Evolutionary conservation across 1,140 invertebrate genomes (phyloP).

Genomic region (Ephestia elutella): DNA sequence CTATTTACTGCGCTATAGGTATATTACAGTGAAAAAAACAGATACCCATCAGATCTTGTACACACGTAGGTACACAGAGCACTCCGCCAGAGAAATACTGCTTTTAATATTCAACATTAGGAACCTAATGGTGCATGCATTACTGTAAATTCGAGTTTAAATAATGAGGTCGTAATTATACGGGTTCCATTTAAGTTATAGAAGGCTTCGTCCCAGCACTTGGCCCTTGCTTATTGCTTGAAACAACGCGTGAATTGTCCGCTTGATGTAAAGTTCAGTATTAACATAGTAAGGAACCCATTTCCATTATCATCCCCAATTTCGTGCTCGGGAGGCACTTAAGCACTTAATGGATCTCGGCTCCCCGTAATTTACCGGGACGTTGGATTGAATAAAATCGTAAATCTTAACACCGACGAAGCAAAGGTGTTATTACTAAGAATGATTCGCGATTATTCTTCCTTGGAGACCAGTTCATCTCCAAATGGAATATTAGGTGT

Average conservation of each 20-base stretch:
- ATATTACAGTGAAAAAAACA: background rate
- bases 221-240: slow-evolving; percentile 37
- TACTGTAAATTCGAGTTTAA: slow-evolving; percentile 9
- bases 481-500: slow-evolving; percentile 1
- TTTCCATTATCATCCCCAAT: slow-evolving; percentile 70
- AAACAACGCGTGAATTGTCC: slow-evolving; percentile 47
- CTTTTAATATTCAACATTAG: slow-evolving; percentile 9
- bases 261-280: slow-evolving; percentile 49
- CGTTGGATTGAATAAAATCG: slow-evolving; percentile 69
- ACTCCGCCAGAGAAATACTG: background rate
- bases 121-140: slow-evolving; percentile 5
- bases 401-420: slow-evolving; percentile 62
- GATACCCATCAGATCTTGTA: background rate
- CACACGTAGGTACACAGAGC: background rate
- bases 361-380: slow-evolving; percentile 61
- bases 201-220: slow-evolving; percentile 26
- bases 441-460: slow-evolving; percentile 52
- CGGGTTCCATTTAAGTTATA: slow-evolving; percentile 32
- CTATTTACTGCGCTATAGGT: too few species aligned
- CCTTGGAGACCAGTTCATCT: slow-evolving; percentile 27
- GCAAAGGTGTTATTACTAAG: slow-evolving; percentile 51
- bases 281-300: slow-evolving; percentile 66
- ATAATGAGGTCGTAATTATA: slow-evolving; percentile 26
- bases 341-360: slow-evolving; percentile 67
- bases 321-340: slow-evolving; percentile 65